Evolutionary conservation across 2,888 invertebrate species (phyloP), one percentile per base, ranked within the genome.

Genomic region (Mesorhabditis spiculigera): DNA sequence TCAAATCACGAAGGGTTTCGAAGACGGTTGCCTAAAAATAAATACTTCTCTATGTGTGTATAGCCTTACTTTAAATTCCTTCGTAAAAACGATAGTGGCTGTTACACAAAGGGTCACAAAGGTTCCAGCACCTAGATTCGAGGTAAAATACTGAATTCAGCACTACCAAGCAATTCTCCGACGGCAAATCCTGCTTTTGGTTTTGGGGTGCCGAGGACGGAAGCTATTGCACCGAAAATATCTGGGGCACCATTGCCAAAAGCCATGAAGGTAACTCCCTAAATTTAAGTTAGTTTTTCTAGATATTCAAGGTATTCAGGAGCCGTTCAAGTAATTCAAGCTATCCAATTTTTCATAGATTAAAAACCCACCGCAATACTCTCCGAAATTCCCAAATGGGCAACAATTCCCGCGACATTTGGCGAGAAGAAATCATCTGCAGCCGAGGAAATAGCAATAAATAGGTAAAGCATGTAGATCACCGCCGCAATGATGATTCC

Each of bases 221-320:
- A 88, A 63, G 90, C 90, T 41, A 91, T 85, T 13, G 90, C 89
- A 10, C 90, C 89, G 81, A 91, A 91, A 68, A 91, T 88, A 85
- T 91, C 91, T 4, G 91, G 90, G 0, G 91, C 90, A 63, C 91
- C 91, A 83, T 91, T 91, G 41, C 91, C 91, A 83, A 91, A 90
- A 0, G 91, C 91, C 78, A 91, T 84, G 77, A 91, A 88, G n/a
- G 91, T 91, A 6, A 91, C 90, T 4, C 91, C 91, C 84, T 89
- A 45, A 43, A 75, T 43, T 45, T 13, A 5, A 5, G 66, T 10
- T 68, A 61, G 6, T 43, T 28, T 65, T 13, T 4, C 10, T 43
- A 65, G 4, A 65, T 4, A 28, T 8, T 4, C 4, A n/a, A 63
- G 3, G 10, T 13, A 16, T 8, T 10, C 28, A 4, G 4, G 8